A percentile compares a stretch with the other conserved stretches of the same genome.
Evolutionary conservation across 23 tunicate species (phyloP).

Genomic region (Clavelina lepadiformis): DNA sequence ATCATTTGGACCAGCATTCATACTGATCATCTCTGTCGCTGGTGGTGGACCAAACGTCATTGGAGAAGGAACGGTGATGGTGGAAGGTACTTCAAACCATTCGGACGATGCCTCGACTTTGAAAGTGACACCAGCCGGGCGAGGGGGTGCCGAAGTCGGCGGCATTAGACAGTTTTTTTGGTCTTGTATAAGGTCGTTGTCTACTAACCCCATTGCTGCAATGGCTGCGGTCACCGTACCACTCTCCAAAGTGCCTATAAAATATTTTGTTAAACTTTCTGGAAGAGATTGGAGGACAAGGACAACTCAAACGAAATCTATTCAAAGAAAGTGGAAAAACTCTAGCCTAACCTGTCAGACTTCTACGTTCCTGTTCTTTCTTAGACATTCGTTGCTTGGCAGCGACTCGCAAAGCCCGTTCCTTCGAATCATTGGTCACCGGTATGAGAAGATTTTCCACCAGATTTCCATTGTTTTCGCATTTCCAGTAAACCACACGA

Average conservation of each 20-base stretch:
- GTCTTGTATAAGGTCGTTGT: slow-evolving; percentile 6
- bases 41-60: slow-evolving; percentile 81
- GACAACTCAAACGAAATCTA: neutral
- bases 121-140: slow-evolving; percentile 39
- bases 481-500: slow-evolving; percentile 72
- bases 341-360: slow-evolving; percentile 46
- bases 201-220: slow-evolving; percentile 66
- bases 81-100: slow-evolving; percentile 62
- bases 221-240: slow-evolving; percentile 79
- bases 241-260: slow-evolving; percentile 72
- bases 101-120: slow-evolving; percentile 62
- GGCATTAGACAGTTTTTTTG: slow-evolving; percentile 15
- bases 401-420: slow-evolving; percentile 64
- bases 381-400: slow-evolving; percentile 79
- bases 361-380: slow-evolving; percentile 59
- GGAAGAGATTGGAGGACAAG: too few species aligned
- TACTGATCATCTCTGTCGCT: slow-evolving; percentile 61
- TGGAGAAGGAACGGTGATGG: slow-evolving; percentile 55
- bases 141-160: slow-evolving; percentile 67
- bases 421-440: slow-evolving; percentile 73
- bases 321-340: neutral
- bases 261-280: neutral
- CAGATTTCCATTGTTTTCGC: slow-evolving; percentile 51
- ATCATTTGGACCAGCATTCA: slow-evolving; percentile 66
- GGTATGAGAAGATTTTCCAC: slow-evolving; percentile 67